phyloP scores from a whole-genome alignment of 1,140 invertebrate genomes.

The Chlorops oryzae region DNA sequence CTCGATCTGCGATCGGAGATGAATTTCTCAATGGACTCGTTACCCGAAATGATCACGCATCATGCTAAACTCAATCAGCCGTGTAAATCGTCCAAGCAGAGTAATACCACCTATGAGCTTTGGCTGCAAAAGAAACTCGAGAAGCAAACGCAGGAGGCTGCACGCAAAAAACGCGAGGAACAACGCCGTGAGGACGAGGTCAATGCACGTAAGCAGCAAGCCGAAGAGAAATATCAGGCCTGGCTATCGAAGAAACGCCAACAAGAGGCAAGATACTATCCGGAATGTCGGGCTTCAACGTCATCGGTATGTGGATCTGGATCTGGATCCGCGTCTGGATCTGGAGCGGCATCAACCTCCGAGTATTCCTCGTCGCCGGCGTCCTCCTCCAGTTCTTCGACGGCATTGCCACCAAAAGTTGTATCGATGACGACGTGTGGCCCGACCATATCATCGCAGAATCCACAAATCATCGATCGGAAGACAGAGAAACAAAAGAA shows the following conservation, averaged over 20 bases:
- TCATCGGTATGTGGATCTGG: no score
- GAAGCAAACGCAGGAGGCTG: no score
- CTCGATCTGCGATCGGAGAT: slow-evolving; percentile 14
- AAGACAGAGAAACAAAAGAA: slow-evolving; percentile 1
- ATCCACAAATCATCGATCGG: no score
- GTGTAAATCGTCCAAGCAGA: slow-evolving; percentile 7
- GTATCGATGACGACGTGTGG: not conserved
- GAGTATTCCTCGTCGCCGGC: no score
- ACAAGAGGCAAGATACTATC: no score
- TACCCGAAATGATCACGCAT: slow-evolving; percentile 8
- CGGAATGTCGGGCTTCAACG: no score
- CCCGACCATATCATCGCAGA: not conserved
- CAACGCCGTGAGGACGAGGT: slow-evolving; percentile 9
- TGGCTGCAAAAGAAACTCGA: slow-evolving; percentile 18
- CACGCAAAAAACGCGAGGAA: slow-evolving; percentile 7
- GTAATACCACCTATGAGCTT: slow-evolving; percentile 9
- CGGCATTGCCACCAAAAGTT: no score
- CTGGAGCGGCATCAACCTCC: no score
- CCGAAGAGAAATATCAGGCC: slow-evolving; percentile 13
- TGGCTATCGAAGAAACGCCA: no score
- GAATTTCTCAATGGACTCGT: slow-evolving; percentile 10
- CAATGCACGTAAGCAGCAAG: slow-evolving; percentile 12
- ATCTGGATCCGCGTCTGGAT: no score
- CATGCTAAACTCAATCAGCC: slow-evolving; percentile 9
- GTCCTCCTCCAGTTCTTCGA: no score